Evolutionary conservation across 1,140 invertebrate genomes (phyloP).

Genomic region (Octopus bimaculoides): DNA sequence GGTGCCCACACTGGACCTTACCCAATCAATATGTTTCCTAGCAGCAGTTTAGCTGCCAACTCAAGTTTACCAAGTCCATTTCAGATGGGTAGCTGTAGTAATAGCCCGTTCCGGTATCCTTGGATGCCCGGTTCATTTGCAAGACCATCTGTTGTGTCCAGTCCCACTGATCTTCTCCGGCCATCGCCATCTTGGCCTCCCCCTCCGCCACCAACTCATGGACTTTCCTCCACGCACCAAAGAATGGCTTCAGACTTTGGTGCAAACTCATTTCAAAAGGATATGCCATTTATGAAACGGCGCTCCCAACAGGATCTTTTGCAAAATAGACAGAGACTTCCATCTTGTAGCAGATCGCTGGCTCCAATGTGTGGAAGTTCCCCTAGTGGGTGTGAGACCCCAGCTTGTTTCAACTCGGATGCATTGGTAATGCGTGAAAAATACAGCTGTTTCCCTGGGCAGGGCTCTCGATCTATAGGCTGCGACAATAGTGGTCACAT

Average conservation of each 20-base stretch:
- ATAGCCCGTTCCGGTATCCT: slow-evolving; percentile 8
- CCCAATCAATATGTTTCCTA: slow-evolving; percentile 10
- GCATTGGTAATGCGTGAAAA: slow-evolving; percentile 12
- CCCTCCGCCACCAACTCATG: slow-evolving; percentile 4
- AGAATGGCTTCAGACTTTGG: slow-evolving; percentile 11
- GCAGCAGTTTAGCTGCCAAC: slow-evolving; percentile 2
- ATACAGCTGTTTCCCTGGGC: slow-evolving; percentile 12
- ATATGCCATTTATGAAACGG: slow-evolving; percentile 10
- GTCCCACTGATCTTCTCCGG: slow-evolving; percentile 9
- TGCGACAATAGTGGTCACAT: slow-evolving; percentile 6
- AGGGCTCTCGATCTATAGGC: slow-evolving; percentile 7
- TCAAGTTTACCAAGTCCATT: slow-evolving; percentile 9
- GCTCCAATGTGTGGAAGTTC: slow-evolving; percentile 9
- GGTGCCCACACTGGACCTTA: slow-evolving; percentile 5
- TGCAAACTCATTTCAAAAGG: slow-evolving; percentile 10
- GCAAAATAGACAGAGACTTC: slow-evolving; percentile 13
- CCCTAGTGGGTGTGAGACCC: slow-evolving; percentile 7
- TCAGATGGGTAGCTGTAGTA: slow-evolving; percentile 11
- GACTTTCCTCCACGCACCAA: slow-evolving; percentile 4
- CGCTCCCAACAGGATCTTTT: slow-evolving; percentile 1
- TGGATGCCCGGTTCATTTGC: slow-evolving; percentile 13
- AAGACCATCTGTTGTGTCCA: slow-evolving; percentile 12
- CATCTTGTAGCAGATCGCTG: slow-evolving; percentile 7
- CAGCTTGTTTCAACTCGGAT: slow-evolving; percentile 1
- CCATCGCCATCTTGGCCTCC: slow-evolving; percentile 10